These are phyloP conservation scores for Catharus bicknelli DNA, from an alignment of 2,113 vertebrate genomes.

Conservation along the genomic window DNA sequence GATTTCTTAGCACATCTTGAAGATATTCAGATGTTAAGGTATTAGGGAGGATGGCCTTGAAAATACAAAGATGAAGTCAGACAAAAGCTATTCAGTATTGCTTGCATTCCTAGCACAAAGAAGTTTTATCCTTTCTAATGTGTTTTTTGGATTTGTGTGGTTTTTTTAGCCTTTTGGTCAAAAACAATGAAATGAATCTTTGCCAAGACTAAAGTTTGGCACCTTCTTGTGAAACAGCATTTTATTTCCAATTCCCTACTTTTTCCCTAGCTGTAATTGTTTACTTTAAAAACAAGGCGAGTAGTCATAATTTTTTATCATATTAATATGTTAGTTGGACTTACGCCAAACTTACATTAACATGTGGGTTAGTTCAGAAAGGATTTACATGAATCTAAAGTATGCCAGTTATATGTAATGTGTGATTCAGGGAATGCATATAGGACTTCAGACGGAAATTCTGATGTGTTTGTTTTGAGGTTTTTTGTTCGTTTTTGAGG, in stretches of 20 bases:
- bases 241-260: neutral
- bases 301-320: neutral
- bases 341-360: neutral
- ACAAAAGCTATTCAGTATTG: neutral
- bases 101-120: neutral
- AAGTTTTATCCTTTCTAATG: neutral
- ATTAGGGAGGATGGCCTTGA: neutral
- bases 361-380: neutral
- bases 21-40: neutral
- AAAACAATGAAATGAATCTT: neutral
- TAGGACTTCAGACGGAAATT: neutral
- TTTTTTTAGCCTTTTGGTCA: slow-evolving; percentile 8
- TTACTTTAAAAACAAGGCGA: neutral
- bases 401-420: neutral
- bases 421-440: neutral
- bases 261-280: neutral
- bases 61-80: neutral
- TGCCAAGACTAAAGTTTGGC: neutral
- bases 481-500: neutral
- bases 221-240: neutral
- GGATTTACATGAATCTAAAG: neutral
- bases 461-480: neutral
- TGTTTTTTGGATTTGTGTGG: neutral
- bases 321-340: neutral
- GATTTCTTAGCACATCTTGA: neutral